These are phyloP conservation scores for Nomada ruficornis DNA, from an alignment of 2,888 invertebrate species.

Conservation along the genomic window DNA sequence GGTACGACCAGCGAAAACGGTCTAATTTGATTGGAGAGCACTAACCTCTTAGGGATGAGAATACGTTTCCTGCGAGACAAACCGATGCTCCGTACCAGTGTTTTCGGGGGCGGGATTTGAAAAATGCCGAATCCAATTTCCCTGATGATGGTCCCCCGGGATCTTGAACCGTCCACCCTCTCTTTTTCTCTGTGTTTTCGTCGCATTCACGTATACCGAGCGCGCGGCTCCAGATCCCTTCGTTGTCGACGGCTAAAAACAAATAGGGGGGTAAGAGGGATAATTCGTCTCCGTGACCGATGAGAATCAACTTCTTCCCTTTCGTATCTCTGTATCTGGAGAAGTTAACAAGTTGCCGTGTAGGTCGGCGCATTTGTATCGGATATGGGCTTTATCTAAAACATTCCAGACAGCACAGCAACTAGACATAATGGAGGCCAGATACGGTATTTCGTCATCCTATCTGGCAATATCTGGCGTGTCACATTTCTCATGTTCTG, in stretches of 20 bases:
- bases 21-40: constrained; percentile 67
- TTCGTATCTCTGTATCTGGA: constrained; percentile 67
- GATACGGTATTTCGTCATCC: constrained; percentile 22
- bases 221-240: constrained; percentile 30
- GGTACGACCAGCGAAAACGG: constrained; percentile 54
- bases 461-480: constrained; percentile 10
- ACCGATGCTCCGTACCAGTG: constrained; percentile 59
- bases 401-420: not conserved
- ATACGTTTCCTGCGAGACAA: constrained; percentile 61
- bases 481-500: constrained; percentile 26
- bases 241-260: constrained; percentile 73
- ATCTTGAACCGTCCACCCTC: constrained; percentile 56
- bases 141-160: constrained; percentile 82
- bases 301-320: constrained; percentile 60
- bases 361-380: not conserved
- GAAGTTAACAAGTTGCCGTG: constrained; percentile 40
- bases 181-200: constrained; percentile 67
- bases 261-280: constrained; percentile 76
- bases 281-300: constrained; percentile 70
- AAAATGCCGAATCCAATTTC: constrained; percentile 83
- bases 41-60: constrained; percentile 66
- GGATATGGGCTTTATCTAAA: not conserved
- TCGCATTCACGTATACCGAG: constrained; percentile 59
- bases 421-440: not conserved
- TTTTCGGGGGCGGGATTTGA: constrained; percentile 73